Evolutionary conservation across 2,113 vertebrate species (phyloP).

Genomic region (Indicator indicator): DNA sequence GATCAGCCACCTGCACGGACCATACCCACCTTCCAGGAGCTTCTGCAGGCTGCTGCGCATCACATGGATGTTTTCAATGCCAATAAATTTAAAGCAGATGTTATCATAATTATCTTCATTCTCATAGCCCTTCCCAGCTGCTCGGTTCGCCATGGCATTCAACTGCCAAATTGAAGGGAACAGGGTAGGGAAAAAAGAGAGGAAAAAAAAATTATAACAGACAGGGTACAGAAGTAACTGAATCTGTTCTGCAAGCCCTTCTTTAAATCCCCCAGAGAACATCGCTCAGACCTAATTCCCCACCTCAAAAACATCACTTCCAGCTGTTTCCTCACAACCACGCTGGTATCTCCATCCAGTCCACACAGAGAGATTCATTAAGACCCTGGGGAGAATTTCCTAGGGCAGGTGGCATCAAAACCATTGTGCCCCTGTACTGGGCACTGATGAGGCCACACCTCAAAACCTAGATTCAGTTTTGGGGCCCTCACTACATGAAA

Average conservation of each 20-base stretch:
- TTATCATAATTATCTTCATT: conserved; percentile 84
- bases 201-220: not conserved
- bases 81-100: conserved; percentile 85
- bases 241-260: not conserved
- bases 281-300: not conserved
- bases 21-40: conserved; percentile 82
- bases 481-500: too few relatives aligned
- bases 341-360: not conserved
- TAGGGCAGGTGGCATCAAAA: not conserved
- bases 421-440: too few relatives aligned
- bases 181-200: not conserved
- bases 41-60: conserved; percentile 86
- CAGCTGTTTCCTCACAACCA: not conserved
- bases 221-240: not conserved
- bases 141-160: conserved; percentile 84
- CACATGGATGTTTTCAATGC: conserved; percentile 87
- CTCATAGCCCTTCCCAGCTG: conserved; percentile 86
- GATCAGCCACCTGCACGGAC: not conserved
- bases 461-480: too few relatives aligned
- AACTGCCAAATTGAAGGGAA: conserved; percentile 65
- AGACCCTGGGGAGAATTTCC: not conserved
- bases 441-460: too few relatives aligned
- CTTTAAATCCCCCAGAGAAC: not conserved
- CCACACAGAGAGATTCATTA: not conserved
- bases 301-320: not conserved